phyloP scores from a whole-genome alignment of 2,113 vertebrate species.

The Coptodon bakossiorum region DNA sequence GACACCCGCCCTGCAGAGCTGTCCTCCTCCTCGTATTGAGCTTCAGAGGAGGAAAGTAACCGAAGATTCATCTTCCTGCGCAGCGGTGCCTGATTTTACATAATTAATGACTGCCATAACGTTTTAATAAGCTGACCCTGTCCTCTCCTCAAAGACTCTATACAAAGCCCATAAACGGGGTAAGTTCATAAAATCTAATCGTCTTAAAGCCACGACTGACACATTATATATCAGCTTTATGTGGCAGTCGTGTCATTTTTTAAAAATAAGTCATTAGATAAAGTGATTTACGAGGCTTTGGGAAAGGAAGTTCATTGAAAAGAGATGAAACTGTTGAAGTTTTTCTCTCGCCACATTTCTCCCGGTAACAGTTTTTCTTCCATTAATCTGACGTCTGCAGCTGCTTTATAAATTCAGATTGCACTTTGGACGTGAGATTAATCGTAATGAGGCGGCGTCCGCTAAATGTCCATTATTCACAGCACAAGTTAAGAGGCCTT shows the following conservation, averaged over 20 bases:
- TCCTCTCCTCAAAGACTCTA: neutral
- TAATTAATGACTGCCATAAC: slow-evolving; percentile 14
- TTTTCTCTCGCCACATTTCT: neutral
- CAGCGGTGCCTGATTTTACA: neutral
- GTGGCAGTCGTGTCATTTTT: neutral
- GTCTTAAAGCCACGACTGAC: neutral
- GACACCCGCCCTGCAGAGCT: neutral
- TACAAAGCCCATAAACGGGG: neutral
- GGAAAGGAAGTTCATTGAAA: neutral
- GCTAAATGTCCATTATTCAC: neutral
- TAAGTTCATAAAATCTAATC: neutral
- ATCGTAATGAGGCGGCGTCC: fast-evolving
- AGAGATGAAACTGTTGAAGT: neutral
- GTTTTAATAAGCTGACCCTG: neutral
- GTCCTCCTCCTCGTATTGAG: neutral
- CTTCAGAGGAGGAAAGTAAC: neutral
- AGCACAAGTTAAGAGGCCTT: neutral
- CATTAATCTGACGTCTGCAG: neutral
- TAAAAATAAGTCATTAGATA: neutral
- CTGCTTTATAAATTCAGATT: neutral
- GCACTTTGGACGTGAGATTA: neutral
- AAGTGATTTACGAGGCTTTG: neutral
- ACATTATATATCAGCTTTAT: neutral
- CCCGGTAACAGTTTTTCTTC: neutral
- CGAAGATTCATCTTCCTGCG: neutral